Conservation (phyloP, 2,797 vertebrate species). For the Amblyraja radiata region DNA sequence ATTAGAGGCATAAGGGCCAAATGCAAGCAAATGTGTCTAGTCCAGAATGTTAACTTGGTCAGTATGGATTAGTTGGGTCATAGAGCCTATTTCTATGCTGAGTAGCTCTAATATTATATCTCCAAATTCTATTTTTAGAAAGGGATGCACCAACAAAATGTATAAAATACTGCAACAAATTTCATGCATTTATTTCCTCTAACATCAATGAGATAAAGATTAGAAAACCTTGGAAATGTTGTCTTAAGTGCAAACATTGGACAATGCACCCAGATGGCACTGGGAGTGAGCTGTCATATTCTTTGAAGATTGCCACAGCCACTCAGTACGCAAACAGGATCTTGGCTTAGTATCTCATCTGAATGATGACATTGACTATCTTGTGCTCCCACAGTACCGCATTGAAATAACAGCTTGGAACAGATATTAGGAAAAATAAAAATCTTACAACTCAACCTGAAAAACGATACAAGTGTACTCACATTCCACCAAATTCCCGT, state of each 20-base stretch:
- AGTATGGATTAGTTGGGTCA: too few relatives aligned
- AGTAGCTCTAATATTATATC: too few relatives aligned
- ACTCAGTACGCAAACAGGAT: not conserved
- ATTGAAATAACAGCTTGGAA: not conserved
- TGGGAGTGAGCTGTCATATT: not conserved
- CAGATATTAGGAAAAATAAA: not conserved
- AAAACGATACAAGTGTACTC: not conserved
- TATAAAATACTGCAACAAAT: too few relatives aligned
- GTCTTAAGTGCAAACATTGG: not conserved
- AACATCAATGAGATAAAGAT: not conserved
- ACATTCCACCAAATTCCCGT: not conserved
- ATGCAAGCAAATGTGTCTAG: too few relatives aligned
- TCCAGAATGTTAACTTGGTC: too few relatives aligned
- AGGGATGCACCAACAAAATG: too few relatives aligned
- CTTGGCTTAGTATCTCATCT: not conserved
- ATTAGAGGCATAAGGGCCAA: too few relatives aligned
- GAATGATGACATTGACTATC: not conserved
- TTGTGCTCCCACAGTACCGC: too few relatives aligned
- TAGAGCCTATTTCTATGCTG: too few relatives aligned
- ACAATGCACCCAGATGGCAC: not conserved
- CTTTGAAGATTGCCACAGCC: not conserved
- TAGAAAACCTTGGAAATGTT: not conserved
- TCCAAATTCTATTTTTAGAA: too few relatives aligned
- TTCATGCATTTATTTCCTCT: not conserved
- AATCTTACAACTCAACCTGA: not conserved